Base-by-base conservation (phyloP, 64 coral and sea anemone species). In the Montipora capricornis region DNA sequence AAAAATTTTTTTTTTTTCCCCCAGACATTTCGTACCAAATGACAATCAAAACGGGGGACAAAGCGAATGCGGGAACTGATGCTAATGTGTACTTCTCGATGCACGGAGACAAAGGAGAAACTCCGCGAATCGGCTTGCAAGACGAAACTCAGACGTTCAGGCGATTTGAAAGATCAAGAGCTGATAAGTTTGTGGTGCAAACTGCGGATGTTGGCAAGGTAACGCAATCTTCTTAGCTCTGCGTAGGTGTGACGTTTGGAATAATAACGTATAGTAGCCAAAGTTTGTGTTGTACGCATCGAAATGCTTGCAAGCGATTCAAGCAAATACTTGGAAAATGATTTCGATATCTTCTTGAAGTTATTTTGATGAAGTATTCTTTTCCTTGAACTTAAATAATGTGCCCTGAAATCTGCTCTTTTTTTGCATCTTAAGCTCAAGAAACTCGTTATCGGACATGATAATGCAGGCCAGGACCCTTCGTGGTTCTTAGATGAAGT, bases 121-220 rank as follows among this genome's bases (percentile, higher is more conserved):
- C 96, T 16, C 91, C 96, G 8, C 88, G 83, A 57, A 98, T 92
- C 62, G 74, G 82, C 5, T 49, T 98, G 45, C 87, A 89, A 71
- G 96, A 98, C 26, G 96, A 95, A 67, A 92, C 47, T 44, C 80
- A 88, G n/a, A 90, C 87, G 4, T 98, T 98, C 37, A 95, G 81
- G 81, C 80, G 82, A 44, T 98, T 98, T 86, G 96, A 98, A 67
- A 47, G 89, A 1, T 79, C 93, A 46, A 73, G 96, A 89, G 96
- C 96, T 70, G 96, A 98, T 62, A 98, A 98, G 78, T 98, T 98
- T 95, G 89, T 98, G 48, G 89, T 98, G 29, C 93, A 98, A 70
- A 98, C 96, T 11, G 84, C 74, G 12, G 96, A 98, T 73, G 93
- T 98, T 26, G 96, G 96, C 50, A 98, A 98, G 93, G 96, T 98